Percentiles rank a stretch among this genome's conserved stretches.
phyloP scores from a whole-genome alignment of 2,888 invertebrate species.

The Parasteatoda lunata region DNA sequence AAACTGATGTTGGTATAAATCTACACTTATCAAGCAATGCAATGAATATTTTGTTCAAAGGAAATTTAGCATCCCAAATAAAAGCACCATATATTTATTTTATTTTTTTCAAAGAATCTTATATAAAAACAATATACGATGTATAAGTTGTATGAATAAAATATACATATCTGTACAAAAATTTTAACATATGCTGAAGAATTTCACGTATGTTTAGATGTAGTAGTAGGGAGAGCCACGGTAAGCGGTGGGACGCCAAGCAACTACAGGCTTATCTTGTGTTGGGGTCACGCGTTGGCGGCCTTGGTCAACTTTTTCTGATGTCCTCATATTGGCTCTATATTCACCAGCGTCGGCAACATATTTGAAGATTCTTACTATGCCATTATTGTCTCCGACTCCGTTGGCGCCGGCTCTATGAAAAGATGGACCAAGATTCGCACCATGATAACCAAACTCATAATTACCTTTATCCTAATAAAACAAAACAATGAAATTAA shows the following conservation, averaged over 20 bases:
- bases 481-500: no score
- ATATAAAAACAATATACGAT: no score
- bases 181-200: no score
- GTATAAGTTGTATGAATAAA: no score
- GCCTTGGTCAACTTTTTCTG: slow-evolving; percentile 60
- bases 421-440: slow-evolving; percentile 59
- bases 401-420: slow-evolving; percentile 68
- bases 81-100: no score
- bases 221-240: slow-evolving; percentile 1
- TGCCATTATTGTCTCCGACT: slow-evolving; percentile 66
- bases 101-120: no score
- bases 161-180: no score
- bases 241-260: not conserved
- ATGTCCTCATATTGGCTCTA: slow-evolving; percentile 69
- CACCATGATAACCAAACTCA: slow-evolving; percentile 67
- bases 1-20: no score
- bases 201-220: no score
- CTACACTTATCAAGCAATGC: no score
- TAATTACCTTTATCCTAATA: slow-evolving; percentile 68
- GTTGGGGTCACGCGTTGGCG: slow-evolving; percentile 54
- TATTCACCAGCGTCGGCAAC: slow-evolving; percentile 68
- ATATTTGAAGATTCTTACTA: slow-evolving; percentile 67
- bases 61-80: no score
- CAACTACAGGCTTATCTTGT: slow-evolving; percentile 15
- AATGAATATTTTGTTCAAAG: no score